Base-by-base conservation (phyloP, 2,797 vertebrate species). In the Pangasius djambal region DNA sequence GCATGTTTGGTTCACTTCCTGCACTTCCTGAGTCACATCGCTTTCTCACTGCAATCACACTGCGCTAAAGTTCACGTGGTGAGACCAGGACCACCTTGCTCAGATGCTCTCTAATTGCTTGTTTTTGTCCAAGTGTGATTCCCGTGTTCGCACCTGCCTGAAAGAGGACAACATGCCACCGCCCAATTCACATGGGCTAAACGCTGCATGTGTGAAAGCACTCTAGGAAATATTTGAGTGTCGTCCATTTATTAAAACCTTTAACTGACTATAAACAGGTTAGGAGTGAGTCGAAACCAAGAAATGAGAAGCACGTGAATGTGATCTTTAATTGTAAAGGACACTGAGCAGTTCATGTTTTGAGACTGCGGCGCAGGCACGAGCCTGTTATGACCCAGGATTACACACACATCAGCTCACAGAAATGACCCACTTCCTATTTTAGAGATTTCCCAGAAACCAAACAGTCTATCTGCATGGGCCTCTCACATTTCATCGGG, bases 361-460 rank as follows among this genome's bases (percentile, higher is more conserved):
- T 77, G 77, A 55, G 15, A 61, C 81, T 0, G 18, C 52, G 28
- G 61, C 28, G 61, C 20, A 77, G 85, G 52, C 13, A 20, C 44
- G 74, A 31, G 52, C 70, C 85, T 83, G 88, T 86, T 79, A 88
- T 85, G 89, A 86, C 48, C 84, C 44, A 84, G 79, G 67, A 85
- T 90, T 91, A 74, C 10, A 25, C 70, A 31, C 28, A 22, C 31
- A 87, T 87, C 83, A 55, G 25, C 75, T 61, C 82, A 90, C 78
- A 91, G 57, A 91, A 90, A 89, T 18, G 84, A 90, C 88, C 70
- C 52, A 67, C 74, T 91, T 92, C 87, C 91, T 91, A 93, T 93
- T 94, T 93, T 72, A 89, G 85, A 91, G 87, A 92, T 44, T 83
- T 63, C 25, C 81, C 57, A 61, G 57, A 83, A 40, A 83, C 44